These are phyloP conservation scores for Chydorus sphaericus DNA, from an alignment of 2,888 invertebrate species.

Conservation along the genomic window DNA sequence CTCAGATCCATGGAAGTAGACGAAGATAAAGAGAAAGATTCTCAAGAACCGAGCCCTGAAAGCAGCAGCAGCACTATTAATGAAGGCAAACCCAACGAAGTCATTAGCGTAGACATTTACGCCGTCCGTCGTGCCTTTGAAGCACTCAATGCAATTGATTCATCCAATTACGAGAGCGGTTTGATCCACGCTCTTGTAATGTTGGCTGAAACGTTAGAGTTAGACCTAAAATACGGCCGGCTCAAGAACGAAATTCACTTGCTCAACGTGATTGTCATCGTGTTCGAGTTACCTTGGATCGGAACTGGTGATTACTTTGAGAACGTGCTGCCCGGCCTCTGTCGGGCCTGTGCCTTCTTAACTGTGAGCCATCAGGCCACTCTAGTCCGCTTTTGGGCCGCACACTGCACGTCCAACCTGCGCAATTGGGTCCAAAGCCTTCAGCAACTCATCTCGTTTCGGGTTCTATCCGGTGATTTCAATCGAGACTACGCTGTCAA, in stretches of 20 bases:
- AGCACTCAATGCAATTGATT: slow-evolving; percentile 29
- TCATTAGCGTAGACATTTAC: slow-evolving; percentile 44
- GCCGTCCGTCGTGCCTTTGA: slow-evolving; percentile 54
- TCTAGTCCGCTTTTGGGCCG: slow-evolving; percentile 65
- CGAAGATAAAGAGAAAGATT: slow-evolving; percentile 75
- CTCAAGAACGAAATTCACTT: slow-evolving; percentile 32
- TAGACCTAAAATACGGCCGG: slow-evolving; percentile 44
- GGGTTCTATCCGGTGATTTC: slow-evolving; percentile 62
- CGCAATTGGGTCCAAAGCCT: slow-evolving; percentile 45
- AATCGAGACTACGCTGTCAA: slow-evolving; percentile 58
- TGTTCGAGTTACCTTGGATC: slow-evolving; percentile 58
- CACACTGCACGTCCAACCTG: slow-evolving; percentile 39
- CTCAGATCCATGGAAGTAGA: slow-evolving; percentile 58
- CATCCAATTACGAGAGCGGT: slow-evolving; percentile 39
- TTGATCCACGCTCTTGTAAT: slow-evolving; percentile 58
- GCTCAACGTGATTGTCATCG: slow-evolving; percentile 49
- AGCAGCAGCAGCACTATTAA: slow-evolving; percentile 12
- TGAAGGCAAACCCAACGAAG: too few species aligned
- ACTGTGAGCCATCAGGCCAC: slow-evolving; percentile 60
- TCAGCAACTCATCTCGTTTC: slow-evolving; percentile 74
- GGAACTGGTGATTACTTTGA: slow-evolving; percentile 69
- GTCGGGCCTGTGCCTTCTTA: slow-evolving; percentile 55
- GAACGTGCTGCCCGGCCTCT: slow-evolving; percentile 54
- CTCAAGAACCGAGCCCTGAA: slow-evolving; percentile 35
- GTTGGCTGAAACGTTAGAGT: slow-evolving; percentile 52